Evolutionary conservation across 2,797 vertebrate genomes (phyloP).

Genomic region (Enteromius anoplus): DNA sequence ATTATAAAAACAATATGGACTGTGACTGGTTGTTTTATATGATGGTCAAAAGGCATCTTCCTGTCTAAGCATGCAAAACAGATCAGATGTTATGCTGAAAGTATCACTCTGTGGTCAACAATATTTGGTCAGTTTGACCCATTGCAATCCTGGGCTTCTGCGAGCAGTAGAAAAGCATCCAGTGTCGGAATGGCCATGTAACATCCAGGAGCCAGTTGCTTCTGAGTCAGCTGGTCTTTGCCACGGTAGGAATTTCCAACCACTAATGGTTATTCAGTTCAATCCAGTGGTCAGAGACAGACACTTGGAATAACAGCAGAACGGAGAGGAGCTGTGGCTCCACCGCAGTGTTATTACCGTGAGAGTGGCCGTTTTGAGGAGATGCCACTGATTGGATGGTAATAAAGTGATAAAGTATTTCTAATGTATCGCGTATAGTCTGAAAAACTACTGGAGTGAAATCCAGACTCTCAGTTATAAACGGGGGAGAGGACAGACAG

Average conservation of each 20-base stretch:
- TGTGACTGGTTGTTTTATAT: neutral
- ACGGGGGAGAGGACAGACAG: constrained; percentile 7
- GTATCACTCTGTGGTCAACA: neutral
- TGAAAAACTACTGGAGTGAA: constrained; percentile 35
- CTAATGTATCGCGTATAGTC: constrained; percentile 20
- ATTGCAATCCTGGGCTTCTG: neutral
- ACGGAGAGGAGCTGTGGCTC: constrained; percentile 62
- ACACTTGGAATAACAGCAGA: constrained; percentile 71
- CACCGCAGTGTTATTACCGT: constrained; percentile 46
- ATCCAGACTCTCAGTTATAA: constrained; percentile 21
- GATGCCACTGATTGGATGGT: constrained; percentile 49
- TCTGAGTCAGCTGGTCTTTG: constrained; percentile 62
- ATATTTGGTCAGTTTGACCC: constrained; percentile 10
- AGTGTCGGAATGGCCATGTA: constrained; percentile 15
- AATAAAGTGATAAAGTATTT: constrained; percentile 48
- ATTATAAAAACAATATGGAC: neutral
- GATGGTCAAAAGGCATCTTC: neutral
- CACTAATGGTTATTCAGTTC: constrained; percentile 74
- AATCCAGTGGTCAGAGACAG: constrained; percentile 76
- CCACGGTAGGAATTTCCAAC: constrained; percentile 76
- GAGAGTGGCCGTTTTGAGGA: constrained; percentile 55
- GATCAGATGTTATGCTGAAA: neutral
- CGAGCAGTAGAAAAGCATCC: neutral
- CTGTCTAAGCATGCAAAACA: neutral
- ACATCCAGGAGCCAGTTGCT: constrained; percentile 37